Evolutionary conservation across 2,888 invertebrate genomes (phyloP).

Genomic region (Vesta saturnalis): DNA sequence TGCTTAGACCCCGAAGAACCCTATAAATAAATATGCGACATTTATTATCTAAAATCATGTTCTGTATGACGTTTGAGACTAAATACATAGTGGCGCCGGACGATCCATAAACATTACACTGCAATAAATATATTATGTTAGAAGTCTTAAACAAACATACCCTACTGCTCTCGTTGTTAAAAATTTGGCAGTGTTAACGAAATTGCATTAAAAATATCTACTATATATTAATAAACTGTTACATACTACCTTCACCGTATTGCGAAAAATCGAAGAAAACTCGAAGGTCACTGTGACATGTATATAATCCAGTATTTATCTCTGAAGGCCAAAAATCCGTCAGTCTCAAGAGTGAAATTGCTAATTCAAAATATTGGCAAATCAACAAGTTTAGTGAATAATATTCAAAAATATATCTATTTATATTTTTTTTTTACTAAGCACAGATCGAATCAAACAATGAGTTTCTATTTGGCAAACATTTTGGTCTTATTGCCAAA

Average conservation of each 20-base stretch:
- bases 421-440: not conserved
- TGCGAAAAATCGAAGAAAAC: conserved; percentile 22
- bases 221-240: conserved; percentile 21
- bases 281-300: conserved; percentile 18
- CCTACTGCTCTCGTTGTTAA: conserved; percentile 20
- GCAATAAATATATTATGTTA: conserved; percentile 35
- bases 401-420: conserved; percentile 2
- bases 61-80: conserved; percentile 42
- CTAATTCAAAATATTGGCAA: conserved; percentile 25
- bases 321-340: conserved; percentile 23
- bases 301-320: conserved; percentile 20
- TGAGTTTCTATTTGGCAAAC: not conserved
- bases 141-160: conserved; percentile 26
- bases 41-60: conserved; percentile 41
- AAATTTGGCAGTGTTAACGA: conserved; percentile 21
- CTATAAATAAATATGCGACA: conserved; percentile 39
- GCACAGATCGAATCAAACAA: not conserved
- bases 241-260: conserved; percentile 23
- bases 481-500: not conserved
- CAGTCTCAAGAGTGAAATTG: conserved; percentile 13
- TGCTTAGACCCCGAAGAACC: conserved; percentile 35
- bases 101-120: conserved; percentile 38
- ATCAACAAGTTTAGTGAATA: conserved; percentile 8
- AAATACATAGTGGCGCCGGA: conserved; percentile 42
- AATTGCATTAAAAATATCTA: not conserved